A percentile compares a stretch with the other conserved stretches of the same genome.
Evolutionary conservation across 2,888 invertebrate species (phyloP).

Genomic region (Hyalella azteca): DNA sequence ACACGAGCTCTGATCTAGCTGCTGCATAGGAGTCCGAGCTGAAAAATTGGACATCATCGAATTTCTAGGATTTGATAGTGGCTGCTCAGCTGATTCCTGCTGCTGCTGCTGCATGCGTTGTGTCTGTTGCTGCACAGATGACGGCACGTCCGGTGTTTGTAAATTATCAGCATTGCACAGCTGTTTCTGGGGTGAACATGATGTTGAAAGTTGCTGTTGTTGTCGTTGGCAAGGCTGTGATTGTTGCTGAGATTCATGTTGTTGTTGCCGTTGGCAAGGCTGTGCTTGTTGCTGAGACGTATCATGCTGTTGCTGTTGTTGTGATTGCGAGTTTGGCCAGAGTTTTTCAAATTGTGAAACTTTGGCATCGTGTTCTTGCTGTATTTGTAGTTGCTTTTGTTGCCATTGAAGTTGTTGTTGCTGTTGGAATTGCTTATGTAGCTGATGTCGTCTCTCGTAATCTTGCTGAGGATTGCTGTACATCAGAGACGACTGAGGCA

Average conservation of each 20-base stretch:
- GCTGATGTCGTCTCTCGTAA: conserved; percentile 39
- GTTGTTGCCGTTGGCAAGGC: conserved; percentile 31
- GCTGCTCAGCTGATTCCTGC: conserved; percentile 31
- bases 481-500: conserved; percentile 11
- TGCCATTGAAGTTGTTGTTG: conserved; percentile 37
- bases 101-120: conserved; percentile 4
- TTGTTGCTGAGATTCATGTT: neutral
- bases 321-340: conserved; percentile 3
- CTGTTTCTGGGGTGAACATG: neutral
- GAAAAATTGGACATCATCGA: neutral
- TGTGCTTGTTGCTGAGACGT: conserved; percentile 36
- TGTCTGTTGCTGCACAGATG: conserved; percentile 37
- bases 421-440: conserved; percentile 32
- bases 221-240: neutral
- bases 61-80: neutral
- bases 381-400: conserved; percentile 40
- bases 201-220: neutral
- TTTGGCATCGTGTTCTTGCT: conserved; percentile 20
- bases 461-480: conserved; percentile 27
- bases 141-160: neutral
- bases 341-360: neutral
- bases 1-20: conserved; percentile 13
- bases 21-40: conserved; percentile 15
- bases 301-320: conserved; percentile 35
- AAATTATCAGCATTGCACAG: neutral